Evolutionary conservation across 2,888 invertebrate genomes (phyloP).

Genomic region (Diachrysia chrysitis): DNA sequence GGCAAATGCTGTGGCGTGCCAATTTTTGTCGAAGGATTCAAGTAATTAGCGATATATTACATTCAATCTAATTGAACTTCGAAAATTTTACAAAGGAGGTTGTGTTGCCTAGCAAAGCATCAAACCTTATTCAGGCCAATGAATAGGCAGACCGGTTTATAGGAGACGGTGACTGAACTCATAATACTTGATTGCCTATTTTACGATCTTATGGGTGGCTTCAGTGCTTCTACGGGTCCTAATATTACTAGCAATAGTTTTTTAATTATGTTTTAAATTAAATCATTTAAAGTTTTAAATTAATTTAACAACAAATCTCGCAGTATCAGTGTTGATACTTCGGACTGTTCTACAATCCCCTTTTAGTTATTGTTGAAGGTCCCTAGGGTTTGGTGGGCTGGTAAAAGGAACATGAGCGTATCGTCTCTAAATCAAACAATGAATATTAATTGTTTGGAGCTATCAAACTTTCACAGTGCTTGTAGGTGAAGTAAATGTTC

Average conservation of each 20-base stretch:
- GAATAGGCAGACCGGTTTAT: slow-evolving; percentile 25
- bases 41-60: not conserved
- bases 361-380: slow-evolving; percentile 22
- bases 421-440: slow-evolving; percentile 61
- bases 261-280: not conserved
- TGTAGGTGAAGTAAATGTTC: slow-evolving; percentile 58
- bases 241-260: not conserved
- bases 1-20: not conserved
- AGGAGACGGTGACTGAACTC: slow-evolving; percentile 21
- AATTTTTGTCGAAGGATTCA: not conserved
- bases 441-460: slow-evolving; percentile 67
- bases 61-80: not conserved
- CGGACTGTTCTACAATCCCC: not conserved
- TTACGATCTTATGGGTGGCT: not conserved
- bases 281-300: not conserved
- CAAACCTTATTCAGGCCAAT: slow-evolving; percentile 25
- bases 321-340: not conserved
- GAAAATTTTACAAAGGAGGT: not conserved
- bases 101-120: not conserved
- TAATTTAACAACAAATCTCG: not conserved
- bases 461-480: slow-evolving; percentile 65
- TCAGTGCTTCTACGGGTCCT: not conserved
- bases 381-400: slow-evolving; percentile 51
- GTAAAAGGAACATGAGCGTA: slow-evolving; percentile 57
- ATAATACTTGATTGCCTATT: slow-evolving; percentile 1